phyloP scores from a whole-genome alignment of 1,140 invertebrate species.

The Temnothorax longispinosus region DNA sequence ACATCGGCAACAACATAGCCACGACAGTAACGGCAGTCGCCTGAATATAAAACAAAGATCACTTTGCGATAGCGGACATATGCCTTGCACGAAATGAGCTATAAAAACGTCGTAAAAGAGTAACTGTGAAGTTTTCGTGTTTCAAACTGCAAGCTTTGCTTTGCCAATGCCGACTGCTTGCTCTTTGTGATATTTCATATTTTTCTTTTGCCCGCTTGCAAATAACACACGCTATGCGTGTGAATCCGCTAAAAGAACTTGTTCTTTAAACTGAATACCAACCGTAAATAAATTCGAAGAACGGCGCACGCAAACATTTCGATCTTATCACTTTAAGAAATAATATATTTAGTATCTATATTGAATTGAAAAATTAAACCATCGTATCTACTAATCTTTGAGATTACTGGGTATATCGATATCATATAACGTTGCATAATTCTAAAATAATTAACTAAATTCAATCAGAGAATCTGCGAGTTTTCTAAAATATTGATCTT shows the following conservation, averaged over 20 bases:
- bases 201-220: constrained; percentile 18
- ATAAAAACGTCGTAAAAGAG: constrained; percentile 71
- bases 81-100: constrained; percentile 65
- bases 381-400: too few relatives aligned
- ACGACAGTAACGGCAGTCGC: constrained; percentile 31
- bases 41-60: constrained; percentile 71
- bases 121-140: constrained; percentile 49
- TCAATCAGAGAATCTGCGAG: neutral
- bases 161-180: constrained; percentile 18
- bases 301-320: neutral
- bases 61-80: constrained; percentile 68
- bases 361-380: neutral
- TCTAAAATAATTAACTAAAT: neutral
- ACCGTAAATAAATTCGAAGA: neutral
- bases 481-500: neutral
- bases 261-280: neutral
- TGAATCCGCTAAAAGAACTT: neutral
- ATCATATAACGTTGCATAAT: neutral
- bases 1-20: constrained; percentile 41
- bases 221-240: neutral
- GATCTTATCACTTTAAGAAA: neutral
- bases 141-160: constrained; percentile 21
- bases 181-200: neutral
- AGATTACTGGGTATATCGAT: neutral
- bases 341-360: neutral